Percentiles rank a stretch among this genome's conserved stretches.
Conservation (phyloP, 2,888 invertebrate species). For the Campoletis raptor region DNA sequence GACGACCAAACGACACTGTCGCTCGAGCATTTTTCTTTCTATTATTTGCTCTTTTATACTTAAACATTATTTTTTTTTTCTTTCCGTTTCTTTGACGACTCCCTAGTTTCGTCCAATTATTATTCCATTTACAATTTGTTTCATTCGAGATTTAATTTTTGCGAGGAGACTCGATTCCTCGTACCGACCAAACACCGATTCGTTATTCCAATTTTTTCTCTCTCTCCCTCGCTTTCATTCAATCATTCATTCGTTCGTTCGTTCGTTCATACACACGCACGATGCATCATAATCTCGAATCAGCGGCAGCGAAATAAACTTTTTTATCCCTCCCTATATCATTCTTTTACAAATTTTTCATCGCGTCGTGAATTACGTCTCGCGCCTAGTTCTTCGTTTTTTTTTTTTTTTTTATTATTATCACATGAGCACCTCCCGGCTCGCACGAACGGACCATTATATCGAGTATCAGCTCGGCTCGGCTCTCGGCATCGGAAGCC, state of each 20-base stretch:
- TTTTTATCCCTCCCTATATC: not conserved
- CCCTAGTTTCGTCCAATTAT: constrained; percentile 27
- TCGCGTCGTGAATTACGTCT: not conserved
- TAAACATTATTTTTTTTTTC: constrained; percentile 13
- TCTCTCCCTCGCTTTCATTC: not conserved
- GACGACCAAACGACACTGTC: constrained; percentile 64
- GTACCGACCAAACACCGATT: not conserved
- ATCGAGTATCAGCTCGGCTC: constrained; percentile 24
- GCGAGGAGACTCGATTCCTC: constrained; percentile 28
- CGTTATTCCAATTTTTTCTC: constrained; percentile 7
- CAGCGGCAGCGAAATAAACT: constrained; percentile 12
- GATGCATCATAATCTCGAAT: not conserved
- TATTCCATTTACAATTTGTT: constrained; percentile 41
- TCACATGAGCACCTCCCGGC: constrained; percentile 68
- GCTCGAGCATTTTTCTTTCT: constrained; percentile 38
- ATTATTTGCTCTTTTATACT: too few relatives aligned
- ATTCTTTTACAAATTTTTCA: not conserved
- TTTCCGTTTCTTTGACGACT: not conserved
- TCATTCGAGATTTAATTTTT: constrained; percentile 25
- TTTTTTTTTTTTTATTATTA: constrained; percentile 61
- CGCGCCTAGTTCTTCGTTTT: constrained; percentile 19
- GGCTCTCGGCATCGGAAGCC: constrained; percentile 54
- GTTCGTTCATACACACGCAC: not conserved
- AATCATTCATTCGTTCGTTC: not conserved
- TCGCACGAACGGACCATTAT: constrained; percentile 52